Conservation (phyloP, 2,797 vertebrate genomes). For the Sebastes cheni region DNA sequence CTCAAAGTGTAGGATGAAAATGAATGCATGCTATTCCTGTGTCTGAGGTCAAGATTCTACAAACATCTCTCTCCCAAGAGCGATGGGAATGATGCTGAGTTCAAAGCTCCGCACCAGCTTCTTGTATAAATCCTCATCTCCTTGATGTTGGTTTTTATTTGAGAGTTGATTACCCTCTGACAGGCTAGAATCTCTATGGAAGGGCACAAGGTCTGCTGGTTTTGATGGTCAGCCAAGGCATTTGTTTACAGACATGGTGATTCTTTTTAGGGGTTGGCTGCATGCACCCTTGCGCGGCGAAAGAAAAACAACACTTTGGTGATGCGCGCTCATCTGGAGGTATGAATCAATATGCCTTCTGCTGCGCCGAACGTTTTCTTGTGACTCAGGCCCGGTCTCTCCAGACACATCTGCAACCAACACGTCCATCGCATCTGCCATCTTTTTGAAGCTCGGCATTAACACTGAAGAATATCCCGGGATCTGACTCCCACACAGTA, state of each 20-base stretch:
- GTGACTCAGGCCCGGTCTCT: conserved; percentile 75
- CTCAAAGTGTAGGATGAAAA: conserved; percentile 72
- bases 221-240: conserved; percentile 83
- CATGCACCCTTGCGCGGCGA: conserved; percentile 63
- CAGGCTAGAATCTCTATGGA: conserved; percentile 76
- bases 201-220: conserved; percentile 70
- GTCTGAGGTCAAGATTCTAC: conserved; percentile 78
- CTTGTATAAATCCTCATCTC: conserved; percentile 74
- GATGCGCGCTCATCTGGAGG: conserved; percentile 68
- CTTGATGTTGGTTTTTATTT: conserved; percentile 83
- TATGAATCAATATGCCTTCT: conserved; percentile 74
- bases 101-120: conserved; percentile 70
- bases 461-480: conserved; percentile 67
- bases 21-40: conserved; percentile 77
- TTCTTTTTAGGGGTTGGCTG: conserved; percentile 71
- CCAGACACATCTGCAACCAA: conserved; percentile 70
- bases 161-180: conserved; percentile 85
- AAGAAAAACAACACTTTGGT: conserved; percentile 69
- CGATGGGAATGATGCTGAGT: conserved; percentile 71
- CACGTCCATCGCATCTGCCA: conserved; percentile 56
- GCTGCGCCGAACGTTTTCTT: conserved; percentile 55
- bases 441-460: conserved; percentile 73
- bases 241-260: conserved; percentile 75
- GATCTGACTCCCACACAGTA: conserved; percentile 76
- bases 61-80: conserved; percentile 73